These are phyloP conservation scores for Gryllus bimaculatus DNA, from an alignment of 1,140 invertebrate genomes.

Conservation along the genomic window DNA sequence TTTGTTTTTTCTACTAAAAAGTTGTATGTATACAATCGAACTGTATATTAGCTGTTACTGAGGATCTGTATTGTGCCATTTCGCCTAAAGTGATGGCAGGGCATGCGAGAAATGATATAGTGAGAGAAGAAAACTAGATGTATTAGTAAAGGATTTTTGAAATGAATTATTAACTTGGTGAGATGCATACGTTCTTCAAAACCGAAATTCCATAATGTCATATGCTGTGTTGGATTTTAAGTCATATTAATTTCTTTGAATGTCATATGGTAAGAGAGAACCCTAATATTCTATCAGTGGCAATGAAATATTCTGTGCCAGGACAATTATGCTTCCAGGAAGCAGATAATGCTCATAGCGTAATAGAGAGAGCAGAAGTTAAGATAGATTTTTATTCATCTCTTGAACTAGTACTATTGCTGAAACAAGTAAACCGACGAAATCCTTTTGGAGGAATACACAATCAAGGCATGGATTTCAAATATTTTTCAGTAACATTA, in stretches of 20 bases:
- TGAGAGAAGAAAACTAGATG: conserved; percentile 21
- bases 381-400: conserved; percentile 24
- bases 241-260: no score
- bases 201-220: conserved; percentile 21
- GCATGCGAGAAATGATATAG: conserved; percentile 25
- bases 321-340: conserved; percentile 24
- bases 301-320: conserved; percentile 24
- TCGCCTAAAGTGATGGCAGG: conserved; percentile 23
- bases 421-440: conserved; percentile 17
- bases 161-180: conserved; percentile 20
- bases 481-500: conserved; percentile 17
- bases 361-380: conserved; percentile 20
- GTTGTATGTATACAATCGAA: conserved; percentile 21
- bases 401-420: conserved; percentile 22
- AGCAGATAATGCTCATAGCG: conserved; percentile 23
- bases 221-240: conserved; percentile 16
- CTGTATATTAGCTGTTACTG: conserved; percentile 21
- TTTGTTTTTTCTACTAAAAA: not conserved
- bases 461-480: conserved; percentile 19
- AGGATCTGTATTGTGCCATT: conserved; percentile 23
- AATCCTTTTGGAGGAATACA: conserved; percentile 22
- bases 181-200: conserved; percentile 18
- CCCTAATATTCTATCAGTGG: conserved; percentile 17
- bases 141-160: conserved; percentile 18
- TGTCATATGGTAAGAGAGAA: not conserved